A percentile compares a stretch with the other conserved stretches of the same genome.
phyloP scores from a whole-genome alignment of 2,888 invertebrate genomes.

The Steromphala cineraria region DNA sequence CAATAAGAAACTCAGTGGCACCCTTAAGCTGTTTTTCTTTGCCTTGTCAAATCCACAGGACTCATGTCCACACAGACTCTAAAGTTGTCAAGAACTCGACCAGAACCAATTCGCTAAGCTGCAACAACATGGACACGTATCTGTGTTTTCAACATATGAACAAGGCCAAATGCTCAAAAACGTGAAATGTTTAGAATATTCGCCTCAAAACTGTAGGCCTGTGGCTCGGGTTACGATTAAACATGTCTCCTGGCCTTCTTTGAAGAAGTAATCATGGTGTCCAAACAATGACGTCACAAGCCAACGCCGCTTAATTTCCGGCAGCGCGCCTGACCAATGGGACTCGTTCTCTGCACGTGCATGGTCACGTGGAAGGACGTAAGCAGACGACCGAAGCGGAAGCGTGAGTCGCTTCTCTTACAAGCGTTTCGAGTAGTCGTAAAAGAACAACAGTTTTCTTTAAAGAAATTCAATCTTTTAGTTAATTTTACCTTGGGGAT shows the following conservation, averaged over 20 bases:
- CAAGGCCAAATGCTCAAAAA: too few relatives aligned
- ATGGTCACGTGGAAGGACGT: constrained; percentile 6
- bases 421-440: background rate
- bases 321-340: constrained; percentile 15
- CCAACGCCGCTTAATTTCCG: constrained; percentile 14
- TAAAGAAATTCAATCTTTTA: constrained; percentile 12
- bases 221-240: background rate
- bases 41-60: too few relatives aligned
- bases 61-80: too few relatives aligned
- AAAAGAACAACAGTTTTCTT: constrained; percentile 13
- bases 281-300: constrained; percentile 20
- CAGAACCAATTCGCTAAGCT: too few relatives aligned
- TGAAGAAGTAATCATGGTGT: constrained; percentile 5
- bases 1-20: too few relatives aligned
- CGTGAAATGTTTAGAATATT: background rate
- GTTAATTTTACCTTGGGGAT: constrained; percentile 15
- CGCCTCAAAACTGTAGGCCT: background rate
- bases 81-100: too few relatives aligned
- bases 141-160: too few relatives aligned
- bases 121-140: too few relatives aligned
- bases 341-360: constrained; percentile 8
- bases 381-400: constrained; percentile 17
- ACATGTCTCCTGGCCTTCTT: constrained; percentile 1
- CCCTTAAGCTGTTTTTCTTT: too few relatives aligned
- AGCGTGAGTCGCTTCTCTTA: background rate